Evolutionary conservation across 2,113 vertebrate genomes (phyloP).

Genomic region (Piaya cayana): DNA sequence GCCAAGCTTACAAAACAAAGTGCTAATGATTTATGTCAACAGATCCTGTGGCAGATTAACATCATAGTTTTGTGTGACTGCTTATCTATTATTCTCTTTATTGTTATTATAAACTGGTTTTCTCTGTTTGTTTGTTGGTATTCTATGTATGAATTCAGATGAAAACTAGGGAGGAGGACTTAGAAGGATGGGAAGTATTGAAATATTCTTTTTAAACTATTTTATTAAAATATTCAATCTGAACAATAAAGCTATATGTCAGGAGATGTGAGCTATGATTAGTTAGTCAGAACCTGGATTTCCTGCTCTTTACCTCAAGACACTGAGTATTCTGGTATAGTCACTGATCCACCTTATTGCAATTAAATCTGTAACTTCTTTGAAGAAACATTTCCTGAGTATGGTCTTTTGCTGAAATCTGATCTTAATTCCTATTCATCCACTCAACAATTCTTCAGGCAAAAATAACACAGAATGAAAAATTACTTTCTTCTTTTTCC

Average conservation of each 20-base stretch:
- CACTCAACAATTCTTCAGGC: not conserved
- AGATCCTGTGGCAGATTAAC: not conserved
- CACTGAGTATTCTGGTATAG: not conserved
- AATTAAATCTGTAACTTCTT: not conserved
- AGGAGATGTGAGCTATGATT: not conserved
- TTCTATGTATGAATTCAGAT: not conserved
- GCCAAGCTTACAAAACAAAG: conserved; percentile 20
- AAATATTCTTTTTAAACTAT: not conserved
- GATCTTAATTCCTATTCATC: not conserved
- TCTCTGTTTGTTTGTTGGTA: not conserved
- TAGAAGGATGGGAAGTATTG: not conserved
- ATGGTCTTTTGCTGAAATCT: not conserved
- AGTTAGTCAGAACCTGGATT: not conserved
- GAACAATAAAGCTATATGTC: not conserved
- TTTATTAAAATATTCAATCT: not conserved
- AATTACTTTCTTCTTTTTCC: not conserved
- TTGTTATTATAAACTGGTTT: conserved; percentile 23
- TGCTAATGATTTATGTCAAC: conserved; percentile 34
- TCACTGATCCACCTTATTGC: not conserved
- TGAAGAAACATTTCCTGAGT: not conserved
- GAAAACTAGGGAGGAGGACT: not conserved
- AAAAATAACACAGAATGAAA: not conserved
- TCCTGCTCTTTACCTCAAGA: not conserved
- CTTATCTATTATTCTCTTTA: conserved; percentile 61
- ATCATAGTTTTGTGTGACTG: not conserved